phyloP scores from a whole-genome alignment of 2,888 invertebrate genomes.

The Mesorhabditis belari region DNA sequence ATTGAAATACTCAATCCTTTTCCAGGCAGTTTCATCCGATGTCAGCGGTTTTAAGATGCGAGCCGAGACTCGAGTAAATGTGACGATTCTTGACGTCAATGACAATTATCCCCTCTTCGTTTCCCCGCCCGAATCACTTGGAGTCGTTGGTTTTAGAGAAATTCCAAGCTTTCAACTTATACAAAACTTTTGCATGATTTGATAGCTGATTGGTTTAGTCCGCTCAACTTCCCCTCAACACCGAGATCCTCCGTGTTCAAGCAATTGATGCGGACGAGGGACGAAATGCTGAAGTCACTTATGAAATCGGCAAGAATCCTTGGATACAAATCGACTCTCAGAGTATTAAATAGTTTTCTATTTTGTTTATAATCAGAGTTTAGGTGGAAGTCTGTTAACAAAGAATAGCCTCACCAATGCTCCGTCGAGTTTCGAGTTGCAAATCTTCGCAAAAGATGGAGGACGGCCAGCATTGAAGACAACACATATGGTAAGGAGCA shows the following conservation, averaged over 20 bases:
- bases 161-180: conserved; percentile 2
- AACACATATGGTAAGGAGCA: conserved; percentile 13
- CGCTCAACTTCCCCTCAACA: not conserved
- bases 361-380: not conserved
- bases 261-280: conserved; percentile 35
- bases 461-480: conserved; percentile 37
- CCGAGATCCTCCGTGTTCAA: conserved; percentile 14
- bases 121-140: conserved; percentile 19
- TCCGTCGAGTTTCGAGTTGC: conserved; percentile 22
- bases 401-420: too few species aligned
- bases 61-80: conserved; percentile 30
- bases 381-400: not conserved
- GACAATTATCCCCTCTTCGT: conserved; percentile 44
- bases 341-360: not conserved
- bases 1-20: not conserved
- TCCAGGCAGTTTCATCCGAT: not conserved
- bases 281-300: conserved; percentile 19
- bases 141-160: conserved; percentile 10
- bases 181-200: not conserved
- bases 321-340: not conserved
- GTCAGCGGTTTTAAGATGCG: too few species aligned
- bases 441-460: conserved; percentile 30
- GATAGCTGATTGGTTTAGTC: too few species aligned
- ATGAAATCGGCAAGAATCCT: conserved; percentile 12
- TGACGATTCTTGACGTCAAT: conserved; percentile 45